Conservation (phyloP, 1,140 invertebrate species). For the Trichomalopsis sarcophagae region DNA sequence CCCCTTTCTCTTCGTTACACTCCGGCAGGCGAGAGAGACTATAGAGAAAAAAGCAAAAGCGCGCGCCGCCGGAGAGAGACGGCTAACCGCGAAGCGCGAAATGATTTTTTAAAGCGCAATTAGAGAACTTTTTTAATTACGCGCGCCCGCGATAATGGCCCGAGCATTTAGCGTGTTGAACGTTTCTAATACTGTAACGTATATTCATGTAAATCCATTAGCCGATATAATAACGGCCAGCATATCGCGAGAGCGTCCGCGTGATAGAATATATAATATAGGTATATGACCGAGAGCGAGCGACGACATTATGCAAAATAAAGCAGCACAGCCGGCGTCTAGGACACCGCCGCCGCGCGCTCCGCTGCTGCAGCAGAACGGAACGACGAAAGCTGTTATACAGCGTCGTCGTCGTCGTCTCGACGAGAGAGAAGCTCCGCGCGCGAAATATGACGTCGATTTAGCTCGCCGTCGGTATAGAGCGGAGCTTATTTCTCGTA, state of each 20-base stretch:
- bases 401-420: no score
- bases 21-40: neutral
- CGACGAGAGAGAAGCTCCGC: neutral
- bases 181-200: constrained; percentile 8
- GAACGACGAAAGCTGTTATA: neutral
- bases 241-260: no score
- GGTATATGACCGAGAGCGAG: neutral
- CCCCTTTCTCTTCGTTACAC: constrained; percentile 1
- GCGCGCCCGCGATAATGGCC: neutral
- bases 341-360: neutral
- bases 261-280: neutral
- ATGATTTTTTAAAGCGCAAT: constrained; percentile 41
- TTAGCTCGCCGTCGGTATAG: neutral
- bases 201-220: constrained; percentile 13
- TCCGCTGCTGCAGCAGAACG: neutral
- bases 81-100: neutral
- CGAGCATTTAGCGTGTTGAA: constrained; percentile 7
- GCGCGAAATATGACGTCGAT: constrained; percentile 5
- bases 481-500: neutral
- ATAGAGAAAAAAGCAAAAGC: neutral
- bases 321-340: neutral
- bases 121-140: constrained; percentile 32
- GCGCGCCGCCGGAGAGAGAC: neutral
- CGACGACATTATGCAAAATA: neutral
- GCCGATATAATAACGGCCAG: neutral